Evolutionary conservation across 2,113 vertebrate species (phyloP).

Genomic region (Piaya cayana): DNA sequence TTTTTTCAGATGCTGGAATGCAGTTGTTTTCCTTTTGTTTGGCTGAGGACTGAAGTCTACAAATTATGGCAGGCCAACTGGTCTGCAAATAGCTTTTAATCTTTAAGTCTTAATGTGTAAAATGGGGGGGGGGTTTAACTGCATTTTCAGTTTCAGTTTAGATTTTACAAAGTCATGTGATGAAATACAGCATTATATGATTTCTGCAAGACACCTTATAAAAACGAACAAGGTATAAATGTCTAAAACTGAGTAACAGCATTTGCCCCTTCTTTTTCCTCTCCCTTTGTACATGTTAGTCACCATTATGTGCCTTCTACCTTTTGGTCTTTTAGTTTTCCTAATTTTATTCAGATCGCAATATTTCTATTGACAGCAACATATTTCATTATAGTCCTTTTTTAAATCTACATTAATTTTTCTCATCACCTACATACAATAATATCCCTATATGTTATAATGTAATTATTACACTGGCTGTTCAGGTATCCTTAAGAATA

Average conservation of each 20-base stretch:
- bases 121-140: background rate
- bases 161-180: background rate
- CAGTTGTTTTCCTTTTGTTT: background rate
- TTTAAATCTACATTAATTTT: background rate
- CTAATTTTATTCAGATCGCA: background rate
- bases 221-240: background rate
- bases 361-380: background rate
- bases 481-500: background rate
- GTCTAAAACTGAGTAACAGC: background rate
- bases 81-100: background rate
- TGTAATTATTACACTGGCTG: background rate
- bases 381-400: background rate
- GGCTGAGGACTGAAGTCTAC: background rate
- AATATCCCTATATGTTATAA: background rate
- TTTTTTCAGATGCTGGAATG: background rate
- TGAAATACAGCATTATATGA: background rate
- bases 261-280: background rate
- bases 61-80: background rate
- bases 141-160: background rate
- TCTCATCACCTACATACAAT: background rate
- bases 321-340: background rate
- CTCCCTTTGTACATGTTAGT: background rate
- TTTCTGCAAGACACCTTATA: background rate
- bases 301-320: accelerated
- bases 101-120: background rate